Percentiles rank a stretch among this genome's conserved stretches.
Evolutionary conservation across 2,797 vertebrate genomes (phyloP).

Genomic region (Notamacropus eugenii): DNA sequence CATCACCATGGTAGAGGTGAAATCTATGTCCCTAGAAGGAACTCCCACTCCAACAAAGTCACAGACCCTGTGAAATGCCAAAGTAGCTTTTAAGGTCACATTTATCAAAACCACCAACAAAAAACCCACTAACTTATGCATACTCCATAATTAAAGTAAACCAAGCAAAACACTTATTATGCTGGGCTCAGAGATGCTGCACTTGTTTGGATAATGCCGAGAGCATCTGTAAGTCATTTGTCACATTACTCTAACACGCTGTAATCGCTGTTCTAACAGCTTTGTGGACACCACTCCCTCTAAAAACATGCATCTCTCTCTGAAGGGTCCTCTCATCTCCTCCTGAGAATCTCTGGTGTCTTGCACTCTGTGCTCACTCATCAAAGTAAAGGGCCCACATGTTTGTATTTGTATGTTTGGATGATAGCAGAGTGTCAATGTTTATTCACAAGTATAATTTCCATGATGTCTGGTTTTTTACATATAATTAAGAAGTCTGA

Average conservation of each 20-base stretch:
- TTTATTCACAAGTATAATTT: conserved; percentile 58
- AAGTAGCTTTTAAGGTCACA: neutral
- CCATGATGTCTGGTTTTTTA: conserved; percentile 49
- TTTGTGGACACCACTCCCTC: rapidly evolving
- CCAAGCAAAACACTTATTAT: conserved; percentile 37
- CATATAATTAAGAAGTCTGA: conserved; percentile 64
- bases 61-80: neutral
- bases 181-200: conserved; percentile 24
- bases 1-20: neutral
- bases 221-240: neutral
- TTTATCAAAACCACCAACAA: conserved; percentile 7
- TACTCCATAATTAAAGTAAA: conserved; percentile 62
- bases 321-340: neutral
- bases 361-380: neutral
- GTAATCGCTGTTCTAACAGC: conserved; percentile 10
- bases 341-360: neutral
- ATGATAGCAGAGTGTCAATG: conserved; percentile 50
- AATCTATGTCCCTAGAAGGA: neutral
- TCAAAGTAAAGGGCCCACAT: neutral
- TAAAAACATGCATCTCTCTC: neutral
- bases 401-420: conserved; percentile 18
- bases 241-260: neutral
- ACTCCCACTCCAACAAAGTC: neutral
- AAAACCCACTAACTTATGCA: neutral
- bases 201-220: conserved; percentile 17